Percentiles rank a stretch among this genome's conserved stretches.
Conservation (phyloP, 1,140 invertebrate species). For the Ericerus pela region DNA sequence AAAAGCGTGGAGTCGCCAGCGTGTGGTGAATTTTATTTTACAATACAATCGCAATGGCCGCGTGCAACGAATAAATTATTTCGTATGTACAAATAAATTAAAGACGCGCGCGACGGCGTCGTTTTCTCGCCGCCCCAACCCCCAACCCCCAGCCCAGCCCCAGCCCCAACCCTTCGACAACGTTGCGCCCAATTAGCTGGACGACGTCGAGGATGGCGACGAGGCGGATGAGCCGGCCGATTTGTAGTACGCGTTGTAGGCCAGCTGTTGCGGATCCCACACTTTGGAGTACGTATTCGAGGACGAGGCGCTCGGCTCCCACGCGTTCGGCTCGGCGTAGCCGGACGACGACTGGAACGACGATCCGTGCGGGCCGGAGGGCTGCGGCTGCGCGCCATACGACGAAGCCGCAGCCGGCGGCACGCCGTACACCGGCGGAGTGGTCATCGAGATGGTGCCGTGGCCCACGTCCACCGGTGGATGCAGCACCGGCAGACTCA, state of each 20-base stretch:
- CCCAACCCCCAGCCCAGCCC: no score
- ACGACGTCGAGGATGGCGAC: background rate
- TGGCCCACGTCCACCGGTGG: conserved; percentile 58
- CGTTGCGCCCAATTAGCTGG: no score
- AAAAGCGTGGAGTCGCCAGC: no score
- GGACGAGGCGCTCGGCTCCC: conserved; percentile 37
- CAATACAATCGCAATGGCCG: no score
- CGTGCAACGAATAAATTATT: no score
- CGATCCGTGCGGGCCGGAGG: conserved; percentile 29
- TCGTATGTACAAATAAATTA: no score
- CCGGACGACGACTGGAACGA: conserved; percentile 45
- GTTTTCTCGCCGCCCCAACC: no score
- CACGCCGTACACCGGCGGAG: conserved; percentile 29
- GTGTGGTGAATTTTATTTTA: no score
- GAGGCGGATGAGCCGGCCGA: background rate
- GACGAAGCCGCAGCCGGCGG: conserved; percentile 32
- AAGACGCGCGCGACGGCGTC: no score
- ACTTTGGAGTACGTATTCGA: conserved; percentile 15
- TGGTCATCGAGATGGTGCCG: conserved; percentile 34
- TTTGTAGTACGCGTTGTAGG: background rate
- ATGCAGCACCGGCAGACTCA: conserved; percentile 20
- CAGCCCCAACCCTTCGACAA: no score
- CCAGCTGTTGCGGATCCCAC: conserved; percentile 1
- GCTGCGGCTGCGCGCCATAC: conserved; percentile 39
- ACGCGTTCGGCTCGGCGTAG: conserved; percentile 35